These are phyloP conservation scores for Gnathonemus echidnorhynchus DNA, from an alignment of 2,113 vertebrate species.

Conservation along the genomic window DNA sequence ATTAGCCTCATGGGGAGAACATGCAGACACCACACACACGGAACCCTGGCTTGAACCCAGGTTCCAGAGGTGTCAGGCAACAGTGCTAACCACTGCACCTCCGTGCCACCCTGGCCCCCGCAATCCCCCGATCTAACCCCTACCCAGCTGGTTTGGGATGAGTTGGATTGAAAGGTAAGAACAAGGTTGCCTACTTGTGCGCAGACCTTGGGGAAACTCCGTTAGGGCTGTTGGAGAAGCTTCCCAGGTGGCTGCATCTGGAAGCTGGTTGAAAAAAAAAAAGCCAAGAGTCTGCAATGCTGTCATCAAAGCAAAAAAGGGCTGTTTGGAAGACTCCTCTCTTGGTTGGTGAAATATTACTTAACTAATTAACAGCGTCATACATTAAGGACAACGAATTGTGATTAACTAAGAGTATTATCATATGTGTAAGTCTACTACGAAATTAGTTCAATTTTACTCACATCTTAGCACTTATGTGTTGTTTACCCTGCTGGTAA, in stretches of 20 bases:
- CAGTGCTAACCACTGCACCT: no score
- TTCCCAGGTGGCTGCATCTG: background rate
- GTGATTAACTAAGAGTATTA: background rate
- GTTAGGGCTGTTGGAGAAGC: background rate
- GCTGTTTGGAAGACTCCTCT: background rate
- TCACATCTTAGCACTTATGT: background rate
- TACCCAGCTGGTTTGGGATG: background rate
- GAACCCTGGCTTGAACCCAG: no score
- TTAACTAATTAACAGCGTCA: background rate
- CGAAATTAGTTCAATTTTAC: background rate
- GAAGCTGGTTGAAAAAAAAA: background rate
- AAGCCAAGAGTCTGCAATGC: background rate
- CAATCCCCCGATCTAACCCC: background rate
- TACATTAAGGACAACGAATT: background rate
- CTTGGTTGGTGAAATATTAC: background rate
- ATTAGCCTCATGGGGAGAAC: no score
- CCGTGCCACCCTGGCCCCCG: background rate
- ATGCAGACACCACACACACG: no score
- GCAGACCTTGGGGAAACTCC: background rate
- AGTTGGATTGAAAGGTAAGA: background rate
- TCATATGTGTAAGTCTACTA: background rate
- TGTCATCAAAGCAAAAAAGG: background rate
- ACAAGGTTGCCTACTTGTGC: background rate
- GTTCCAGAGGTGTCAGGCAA: no score
- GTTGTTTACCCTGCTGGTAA: background rate